These are phyloP conservation scores for Bujurquina vittata DNA, from an alignment of 2,113 vertebrate species.

Conservation along the genomic window DNA sequence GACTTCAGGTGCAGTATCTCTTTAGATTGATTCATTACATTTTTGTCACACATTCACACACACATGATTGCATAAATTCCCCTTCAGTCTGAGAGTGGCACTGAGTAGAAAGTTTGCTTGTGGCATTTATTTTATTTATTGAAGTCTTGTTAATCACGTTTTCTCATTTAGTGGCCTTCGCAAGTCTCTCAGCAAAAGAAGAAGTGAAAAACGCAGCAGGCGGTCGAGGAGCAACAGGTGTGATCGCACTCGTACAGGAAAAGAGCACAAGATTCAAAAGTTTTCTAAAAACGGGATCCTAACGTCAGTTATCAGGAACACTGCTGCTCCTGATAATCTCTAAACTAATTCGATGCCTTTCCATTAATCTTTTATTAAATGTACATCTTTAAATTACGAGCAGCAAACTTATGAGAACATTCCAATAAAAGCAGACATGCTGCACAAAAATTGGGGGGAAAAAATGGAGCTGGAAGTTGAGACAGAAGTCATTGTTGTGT, in stretches of 20 bases:
- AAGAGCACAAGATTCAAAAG: neutral
- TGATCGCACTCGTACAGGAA: neutral
- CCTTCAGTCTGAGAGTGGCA: neutral
- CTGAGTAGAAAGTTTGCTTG: neutral
- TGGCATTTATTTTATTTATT: neutral
- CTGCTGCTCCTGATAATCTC: neutral
- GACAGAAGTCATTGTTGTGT: no score
- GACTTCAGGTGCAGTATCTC: conserved; percentile 83
- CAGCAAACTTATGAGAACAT: no score
- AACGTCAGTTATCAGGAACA: neutral
- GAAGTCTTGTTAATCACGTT: neutral
- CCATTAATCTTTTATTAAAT: no score
- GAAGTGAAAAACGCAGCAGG: conserved; percentile 81
- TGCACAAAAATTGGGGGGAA: no score
- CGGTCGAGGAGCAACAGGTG: conserved; percentile 85
- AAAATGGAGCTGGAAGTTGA: no score
- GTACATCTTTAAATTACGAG: no score
- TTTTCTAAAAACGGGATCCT: neutral
- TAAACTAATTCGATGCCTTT: no score
- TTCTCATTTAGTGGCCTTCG: conserved; percentile 81
- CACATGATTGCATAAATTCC: neutral
- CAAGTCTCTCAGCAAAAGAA: conserved; percentile 87
- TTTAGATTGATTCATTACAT: neutral
- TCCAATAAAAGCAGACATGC: no score
- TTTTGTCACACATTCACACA: neutral